phyloP scores from a whole-genome alignment of 2,113 vertebrate genomes.

The Bolborhynchus lineola region DNA sequence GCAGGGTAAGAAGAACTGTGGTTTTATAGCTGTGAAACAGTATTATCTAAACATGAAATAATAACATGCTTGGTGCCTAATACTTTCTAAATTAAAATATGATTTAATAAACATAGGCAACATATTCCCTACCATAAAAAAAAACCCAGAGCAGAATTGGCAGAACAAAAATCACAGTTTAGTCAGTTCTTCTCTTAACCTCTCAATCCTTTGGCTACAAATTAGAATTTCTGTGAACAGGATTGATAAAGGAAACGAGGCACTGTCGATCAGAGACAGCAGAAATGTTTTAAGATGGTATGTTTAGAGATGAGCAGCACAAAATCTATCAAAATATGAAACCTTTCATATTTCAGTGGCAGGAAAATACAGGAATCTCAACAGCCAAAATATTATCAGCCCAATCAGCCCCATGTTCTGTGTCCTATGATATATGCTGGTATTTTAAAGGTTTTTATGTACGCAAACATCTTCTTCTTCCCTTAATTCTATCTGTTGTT shows the following conservation, averaged over 20 bases:
- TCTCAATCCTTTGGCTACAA: slow-evolving; percentile 61
- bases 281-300: slow-evolving; percentile 10
- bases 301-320: slow-evolving; percentile 40
- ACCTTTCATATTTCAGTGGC: not conserved
- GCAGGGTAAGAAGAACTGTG: slow-evolving; percentile 17
- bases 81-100: slow-evolving; percentile 53
- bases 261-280: slow-evolving; percentile 36
- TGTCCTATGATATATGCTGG: not conserved
- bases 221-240: slow-evolving; percentile 59
- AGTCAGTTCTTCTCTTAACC: slow-evolving; percentile 67
- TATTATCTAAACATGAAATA: slow-evolving; percentile 10
- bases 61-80: slow-evolving; percentile 41
- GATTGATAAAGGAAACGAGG: slow-evolving; percentile 61
- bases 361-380: not conserved
- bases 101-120: slow-evolving; percentile 57
- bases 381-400: not conserved
- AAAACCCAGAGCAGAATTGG: slow-evolving; percentile 10
- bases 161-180: slow-evolving; percentile 69
- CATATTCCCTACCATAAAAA: slow-evolving; percentile 17
- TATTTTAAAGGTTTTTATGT: not conserved
- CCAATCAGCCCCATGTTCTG: not conserved
- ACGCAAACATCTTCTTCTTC: not conserved
- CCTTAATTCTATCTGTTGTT: not conserved
- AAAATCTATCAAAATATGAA: slow-evolving; percentile 39
- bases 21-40: slow-evolving; percentile 3